These are phyloP conservation scores for Ictalurus furcatus DNA, from an alignment of 2,113 vertebrate genomes.

Conservation along the genomic window DNA sequence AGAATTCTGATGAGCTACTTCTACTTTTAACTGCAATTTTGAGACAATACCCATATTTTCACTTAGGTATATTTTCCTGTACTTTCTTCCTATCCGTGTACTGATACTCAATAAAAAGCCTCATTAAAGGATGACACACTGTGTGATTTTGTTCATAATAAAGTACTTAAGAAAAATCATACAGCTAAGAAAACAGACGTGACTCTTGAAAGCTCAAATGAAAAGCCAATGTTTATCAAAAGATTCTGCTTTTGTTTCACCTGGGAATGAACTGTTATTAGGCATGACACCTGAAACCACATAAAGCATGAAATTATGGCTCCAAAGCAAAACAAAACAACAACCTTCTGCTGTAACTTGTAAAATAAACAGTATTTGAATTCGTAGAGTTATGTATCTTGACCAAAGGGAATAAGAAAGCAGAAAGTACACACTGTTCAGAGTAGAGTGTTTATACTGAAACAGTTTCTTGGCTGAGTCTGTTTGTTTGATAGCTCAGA, in stretches of 20 bases:
- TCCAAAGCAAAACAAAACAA: not conserved
- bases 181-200: not conserved
- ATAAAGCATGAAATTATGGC: not conserved
- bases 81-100: not conserved
- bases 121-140: not conserved
- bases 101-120: not conserved
- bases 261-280: not conserved
- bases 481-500: not conserved
- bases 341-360: not conserved
- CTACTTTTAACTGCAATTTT: not conserved
- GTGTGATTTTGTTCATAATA: not conserved
- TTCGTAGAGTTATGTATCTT: not conserved
- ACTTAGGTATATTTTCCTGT: not conserved
- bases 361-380: constrained; percentile 6
- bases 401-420: not conserved
- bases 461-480: not conserved
- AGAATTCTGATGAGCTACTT: not conserved
- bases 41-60: not conserved
- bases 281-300: not conserved
- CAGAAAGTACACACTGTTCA: constrained; percentile 13
- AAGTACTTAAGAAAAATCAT: not conserved
- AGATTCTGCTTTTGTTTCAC: not conserved
- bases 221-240: not conserved
- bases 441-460: not conserved
- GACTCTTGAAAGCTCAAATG: not conserved